phyloP scores from a whole-genome alignment of 2,888 invertebrate genomes.

The Nomada fucata region DNA sequence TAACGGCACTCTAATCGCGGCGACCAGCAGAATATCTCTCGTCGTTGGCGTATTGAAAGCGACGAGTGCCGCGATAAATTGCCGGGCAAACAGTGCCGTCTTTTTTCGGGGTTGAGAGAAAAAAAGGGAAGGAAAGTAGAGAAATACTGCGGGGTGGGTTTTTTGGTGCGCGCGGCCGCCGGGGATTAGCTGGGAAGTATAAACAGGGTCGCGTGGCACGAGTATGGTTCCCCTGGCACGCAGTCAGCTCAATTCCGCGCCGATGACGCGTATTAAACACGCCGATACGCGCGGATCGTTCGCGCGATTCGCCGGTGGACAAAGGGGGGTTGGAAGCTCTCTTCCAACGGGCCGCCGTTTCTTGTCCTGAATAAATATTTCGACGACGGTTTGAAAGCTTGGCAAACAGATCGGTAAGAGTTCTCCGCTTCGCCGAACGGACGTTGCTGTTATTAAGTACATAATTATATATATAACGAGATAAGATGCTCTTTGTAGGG shows the following conservation, averaged over 20 bases:
- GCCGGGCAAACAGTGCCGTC: slow-evolving; percentile 50
- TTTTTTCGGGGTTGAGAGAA: slow-evolving; percentile 34
- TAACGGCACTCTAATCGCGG: slow-evolving; percentile 12
- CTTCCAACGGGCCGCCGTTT: slow-evolving; percentile 4
- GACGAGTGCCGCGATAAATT: slow-evolving; percentile 57
- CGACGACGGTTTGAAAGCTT: slow-evolving; percentile 21
- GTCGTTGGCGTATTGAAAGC: slow-evolving; percentile 34
- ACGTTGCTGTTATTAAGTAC: slow-evolving; percentile 32
- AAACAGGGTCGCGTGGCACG: slow-evolving; percentile 73
- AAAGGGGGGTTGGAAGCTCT: background rate
- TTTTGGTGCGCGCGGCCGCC: slow-evolving; percentile 24
- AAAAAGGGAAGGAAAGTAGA: background rate
- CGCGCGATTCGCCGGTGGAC: background rate
- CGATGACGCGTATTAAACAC: slow-evolving; percentile 39
- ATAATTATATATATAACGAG: slow-evolving; percentile 19
- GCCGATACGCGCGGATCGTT: slow-evolving; percentile 17
- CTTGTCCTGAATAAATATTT: slow-evolving; percentile 26
- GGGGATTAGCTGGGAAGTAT: slow-evolving; percentile 67
- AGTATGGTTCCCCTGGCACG: background rate
- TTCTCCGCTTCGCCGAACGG: background rate
- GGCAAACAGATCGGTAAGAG: background rate
- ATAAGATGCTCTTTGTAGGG: too few species aligned
- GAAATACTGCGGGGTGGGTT: background rate
- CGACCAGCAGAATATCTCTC: slow-evolving; percentile 35
- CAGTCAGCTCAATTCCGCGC: background rate